Evolutionary conservation across 2,797 vertebrate genomes (phyloP).

Genomic region (Mormyrus hasselquistii): DNA sequence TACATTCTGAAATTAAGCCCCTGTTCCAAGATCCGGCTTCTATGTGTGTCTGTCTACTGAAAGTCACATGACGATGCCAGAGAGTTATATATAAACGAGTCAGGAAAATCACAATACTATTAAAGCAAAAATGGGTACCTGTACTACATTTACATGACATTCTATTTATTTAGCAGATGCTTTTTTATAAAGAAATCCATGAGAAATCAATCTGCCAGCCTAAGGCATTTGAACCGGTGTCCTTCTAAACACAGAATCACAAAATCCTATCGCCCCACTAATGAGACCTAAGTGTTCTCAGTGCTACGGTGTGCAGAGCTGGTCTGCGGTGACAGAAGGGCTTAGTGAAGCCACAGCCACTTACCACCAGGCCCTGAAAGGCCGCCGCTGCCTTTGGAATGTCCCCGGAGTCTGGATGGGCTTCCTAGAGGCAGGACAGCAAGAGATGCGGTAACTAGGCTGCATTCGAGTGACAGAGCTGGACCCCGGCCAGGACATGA

Average conservation of each 20-base stretch:
- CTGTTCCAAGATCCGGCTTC: background rate
- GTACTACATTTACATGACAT: background rate
- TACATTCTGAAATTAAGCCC: background rate
- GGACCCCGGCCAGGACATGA: background rate
- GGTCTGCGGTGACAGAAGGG: background rate
- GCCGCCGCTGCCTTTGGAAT: slow-evolving; percentile 74
- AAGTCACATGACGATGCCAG: background rate
- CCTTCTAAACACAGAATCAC: background rate
- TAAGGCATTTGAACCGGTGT: background rate
- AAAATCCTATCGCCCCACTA: background rate
- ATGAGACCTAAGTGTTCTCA: background rate
- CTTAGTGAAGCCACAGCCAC: slow-evolving; percentile 32
- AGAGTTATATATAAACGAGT: background rate
- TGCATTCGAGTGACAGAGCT: background rate
- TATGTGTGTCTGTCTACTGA: background rate
- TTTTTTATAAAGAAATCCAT: background rate
- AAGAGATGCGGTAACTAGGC: background rate
- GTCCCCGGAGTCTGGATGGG: slow-evolving; percentile 86
- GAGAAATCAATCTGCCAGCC: background rate
- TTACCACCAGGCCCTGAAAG: slow-evolving; percentile 88
- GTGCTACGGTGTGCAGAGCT: background rate
- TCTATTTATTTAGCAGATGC: background rate
- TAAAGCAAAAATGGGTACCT: background rate
- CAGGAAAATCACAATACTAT: background rate
- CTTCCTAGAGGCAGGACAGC: slow-evolving; percentile 66